Percentiles rank a stretch among this genome's conserved stretches.
Conservation (phyloP, 2,113 vertebrate species). For the Pandion haliaetus region DNA sequence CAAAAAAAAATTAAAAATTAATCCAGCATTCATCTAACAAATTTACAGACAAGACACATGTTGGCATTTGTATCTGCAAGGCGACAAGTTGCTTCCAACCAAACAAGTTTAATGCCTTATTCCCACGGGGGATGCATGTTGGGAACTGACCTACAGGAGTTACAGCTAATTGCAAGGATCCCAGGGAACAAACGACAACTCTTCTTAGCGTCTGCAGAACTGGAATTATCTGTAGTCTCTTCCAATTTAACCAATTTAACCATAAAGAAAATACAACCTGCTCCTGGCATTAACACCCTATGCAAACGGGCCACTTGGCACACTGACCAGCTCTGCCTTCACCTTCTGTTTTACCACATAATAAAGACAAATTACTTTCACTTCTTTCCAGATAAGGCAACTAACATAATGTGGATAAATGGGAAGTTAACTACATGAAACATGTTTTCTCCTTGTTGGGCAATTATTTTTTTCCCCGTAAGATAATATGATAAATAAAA, state of each 20-base stretch:
- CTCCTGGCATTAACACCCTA: not conserved
- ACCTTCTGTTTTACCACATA: slow-evolving; percentile 8
- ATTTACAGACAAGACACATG: not conserved
- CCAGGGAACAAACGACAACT: not conserved
- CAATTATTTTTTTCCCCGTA: slow-evolving; percentile 60
- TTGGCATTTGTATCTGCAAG: not conserved
- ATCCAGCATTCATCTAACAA: slow-evolving; percentile 15
- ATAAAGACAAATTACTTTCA: slow-evolving; percentile 50
- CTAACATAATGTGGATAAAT: slow-evolving; percentile 67
- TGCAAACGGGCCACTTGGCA: not conserved
- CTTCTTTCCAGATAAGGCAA: slow-evolving; percentile 70
- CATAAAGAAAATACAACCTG: not conserved
- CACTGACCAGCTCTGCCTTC: slow-evolving; percentile 22
- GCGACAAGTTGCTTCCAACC: not conserved
- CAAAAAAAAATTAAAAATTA: not conserved
- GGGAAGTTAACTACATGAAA: slow-evolving; percentile 64
- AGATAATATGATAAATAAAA: slow-evolving; percentile 79
- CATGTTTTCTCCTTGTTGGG: slow-evolving; percentile 50
- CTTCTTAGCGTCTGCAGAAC: not conserved
- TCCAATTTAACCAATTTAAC: slow-evolving; percentile 36
- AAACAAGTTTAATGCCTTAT: slow-evolving; percentile 41
- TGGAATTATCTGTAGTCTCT: slow-evolving; percentile 29
- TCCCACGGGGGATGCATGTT: not conserved
- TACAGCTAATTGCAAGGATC: slow-evolving; percentile 21
- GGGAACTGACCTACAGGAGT: not conserved